These are phyloP conservation scores for Mythimna ferrago DNA, from an alignment of 2,888 invertebrate genomes.

Conservation along the genomic window DNA sequence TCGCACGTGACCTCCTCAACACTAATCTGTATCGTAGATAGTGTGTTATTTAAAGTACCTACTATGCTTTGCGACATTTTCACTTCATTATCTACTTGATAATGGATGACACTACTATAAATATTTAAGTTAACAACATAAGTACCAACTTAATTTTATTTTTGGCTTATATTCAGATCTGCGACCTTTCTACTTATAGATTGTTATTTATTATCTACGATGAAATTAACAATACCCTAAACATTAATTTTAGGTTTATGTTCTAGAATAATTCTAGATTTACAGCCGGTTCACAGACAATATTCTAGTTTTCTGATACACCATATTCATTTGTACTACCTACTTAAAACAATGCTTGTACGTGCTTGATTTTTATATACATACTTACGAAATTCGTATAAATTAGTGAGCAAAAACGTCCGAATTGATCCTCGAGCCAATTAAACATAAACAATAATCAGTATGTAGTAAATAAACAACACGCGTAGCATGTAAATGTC, in stretches of 20 bases:
- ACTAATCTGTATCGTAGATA: conserved; percentile 30
- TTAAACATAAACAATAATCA: conserved; percentile 62
- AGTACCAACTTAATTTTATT: too few species aligned
- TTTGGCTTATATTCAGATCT: too few species aligned
- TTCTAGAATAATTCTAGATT: conserved; percentile 3
- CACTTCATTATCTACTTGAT: conserved; percentile 7
- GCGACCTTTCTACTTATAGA: background rate
- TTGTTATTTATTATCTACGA: background rate
- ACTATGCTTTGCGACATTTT: conserved; percentile 12
- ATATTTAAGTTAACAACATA: background rate
- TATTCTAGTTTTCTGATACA: conserved; percentile 4
- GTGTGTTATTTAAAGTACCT: conserved; percentile 25
- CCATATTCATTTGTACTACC: conserved; percentile 22
- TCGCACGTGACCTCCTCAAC: conserved; percentile 50
- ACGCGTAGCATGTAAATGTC: conserved; percentile 61
- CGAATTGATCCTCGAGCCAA: conserved; percentile 45
- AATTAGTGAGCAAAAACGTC: conserved; percentile 25
- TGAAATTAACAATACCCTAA: background rate
- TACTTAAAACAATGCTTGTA: conserved; percentile 29
- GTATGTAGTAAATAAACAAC: conserved; percentile 61
- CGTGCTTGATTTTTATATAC: conserved; percentile 45
- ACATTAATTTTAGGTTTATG: background rate
- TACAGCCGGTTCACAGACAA: conserved; percentile 7
- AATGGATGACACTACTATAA: conserved; percentile 1
- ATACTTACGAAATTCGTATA: conserved; percentile 36